phyloP scores from a whole-genome alignment of 1,140 invertebrate species.

The Leptopilina clavipes region DNA sequence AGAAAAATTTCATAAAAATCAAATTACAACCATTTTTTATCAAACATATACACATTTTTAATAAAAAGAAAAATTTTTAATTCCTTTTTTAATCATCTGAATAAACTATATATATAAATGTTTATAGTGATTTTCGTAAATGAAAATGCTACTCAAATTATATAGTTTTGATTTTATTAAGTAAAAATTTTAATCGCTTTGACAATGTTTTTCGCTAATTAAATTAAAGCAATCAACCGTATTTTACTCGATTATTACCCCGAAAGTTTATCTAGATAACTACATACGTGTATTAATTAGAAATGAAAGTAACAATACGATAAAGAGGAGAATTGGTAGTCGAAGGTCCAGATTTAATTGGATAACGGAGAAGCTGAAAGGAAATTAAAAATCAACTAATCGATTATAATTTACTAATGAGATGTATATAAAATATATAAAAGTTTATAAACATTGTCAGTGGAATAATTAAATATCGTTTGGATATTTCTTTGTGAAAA shows the following conservation, averaged over 20 bases:
- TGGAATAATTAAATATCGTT: too few relatives aligned
- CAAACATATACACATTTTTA: too few relatives aligned
- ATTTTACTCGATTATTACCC: background rate
- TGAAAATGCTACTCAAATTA: background rate
- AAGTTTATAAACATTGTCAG: too few relatives aligned
- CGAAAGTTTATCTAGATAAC: background rate
- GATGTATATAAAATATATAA: too few relatives aligned
- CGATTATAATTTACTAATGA: slow-evolving; percentile 6
- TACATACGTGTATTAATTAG: slow-evolving; percentile 1
- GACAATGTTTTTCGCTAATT: slow-evolving; percentile 16
- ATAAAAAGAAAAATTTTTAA: too few relatives aligned
- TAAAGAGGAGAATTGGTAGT: background rate
- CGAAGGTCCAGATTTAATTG: slow-evolving; percentile 15
- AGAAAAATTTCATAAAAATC: too few relatives aligned
- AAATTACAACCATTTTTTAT: too few relatives aligned
- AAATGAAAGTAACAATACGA: slow-evolving; percentile 21
- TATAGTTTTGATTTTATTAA: background rate
- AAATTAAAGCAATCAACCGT: slow-evolving; percentile 23
- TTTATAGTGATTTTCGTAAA: too few relatives aligned
- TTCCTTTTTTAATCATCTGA: too few relatives aligned
- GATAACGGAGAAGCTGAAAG: slow-evolving; percentile 2
- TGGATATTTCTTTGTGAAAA: too few relatives aligned
- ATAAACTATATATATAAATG: too few relatives aligned
- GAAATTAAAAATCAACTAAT: background rate
- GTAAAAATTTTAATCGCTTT: background rate